Conservation (phyloP, 2,797 vertebrate genomes). For the Ctenopoma kingsleyae region DNA sequence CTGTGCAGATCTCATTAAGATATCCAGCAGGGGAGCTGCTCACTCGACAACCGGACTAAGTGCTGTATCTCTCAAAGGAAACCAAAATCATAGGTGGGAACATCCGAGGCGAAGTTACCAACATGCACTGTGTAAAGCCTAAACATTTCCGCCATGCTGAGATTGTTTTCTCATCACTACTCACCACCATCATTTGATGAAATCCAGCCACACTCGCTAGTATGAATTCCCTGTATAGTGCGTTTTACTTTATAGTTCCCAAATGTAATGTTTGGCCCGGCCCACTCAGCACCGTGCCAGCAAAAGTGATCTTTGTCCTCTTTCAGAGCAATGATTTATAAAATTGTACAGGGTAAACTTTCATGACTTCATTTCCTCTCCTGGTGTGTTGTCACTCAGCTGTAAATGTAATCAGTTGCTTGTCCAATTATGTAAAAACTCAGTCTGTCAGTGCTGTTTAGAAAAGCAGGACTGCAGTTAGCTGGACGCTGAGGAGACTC, state of each 20-base stretch:
- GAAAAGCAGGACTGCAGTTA: slow-evolving; percentile 58
- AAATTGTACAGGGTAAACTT: slow-evolving; percentile 75
- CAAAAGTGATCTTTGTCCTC: slow-evolving; percentile 64
- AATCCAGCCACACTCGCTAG: slow-evolving; percentile 60
- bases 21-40: slow-evolving; percentile 64
- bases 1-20: slow-evolving; percentile 74
- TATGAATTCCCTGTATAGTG: slow-evolving; percentile 69
- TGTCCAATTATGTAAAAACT: slow-evolving; percentile 73
- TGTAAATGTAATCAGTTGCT: slow-evolving; percentile 83
- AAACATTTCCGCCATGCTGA: slow-evolving; percentile 45
- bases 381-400: slow-evolving; percentile 76
- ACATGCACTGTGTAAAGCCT: slow-evolving; percentile 37
- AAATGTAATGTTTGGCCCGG: slow-evolving; percentile 71
- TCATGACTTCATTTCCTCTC: slow-evolving; percentile 85
- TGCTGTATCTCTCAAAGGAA: slow-evolving; percentile 64
- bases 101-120: slow-evolving; percentile 56
- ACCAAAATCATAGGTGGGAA: slow-evolving; percentile 59
- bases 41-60: slow-evolving; percentile 70
- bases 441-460: slow-evolving; percentile 58
- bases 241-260: slow-evolving; percentile 71
- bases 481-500: slow-evolving; percentile 59
- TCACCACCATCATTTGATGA: slow-evolving; percentile 42
- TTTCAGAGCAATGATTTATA: slow-evolving; percentile 79
- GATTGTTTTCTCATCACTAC: slow-evolving; percentile 63
- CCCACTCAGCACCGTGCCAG: slow-evolving; percentile 58